phyloP scores from a whole-genome alignment of 2,113 vertebrate genomes.

The Pterocles gutturalis region DNA sequence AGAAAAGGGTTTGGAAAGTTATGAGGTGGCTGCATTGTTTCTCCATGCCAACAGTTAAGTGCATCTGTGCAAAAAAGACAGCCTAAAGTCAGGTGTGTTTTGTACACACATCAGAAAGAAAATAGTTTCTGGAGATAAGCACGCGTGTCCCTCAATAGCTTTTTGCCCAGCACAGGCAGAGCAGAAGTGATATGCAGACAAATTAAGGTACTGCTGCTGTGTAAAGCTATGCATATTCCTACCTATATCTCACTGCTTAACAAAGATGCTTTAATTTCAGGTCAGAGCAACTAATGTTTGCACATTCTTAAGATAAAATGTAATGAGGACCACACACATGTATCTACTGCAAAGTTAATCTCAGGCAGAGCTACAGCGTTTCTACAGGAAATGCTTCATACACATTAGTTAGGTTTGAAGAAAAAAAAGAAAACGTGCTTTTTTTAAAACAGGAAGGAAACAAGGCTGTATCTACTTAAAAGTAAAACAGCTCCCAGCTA shows the following conservation, averaged over 20 bases:
- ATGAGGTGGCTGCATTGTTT: background rate
- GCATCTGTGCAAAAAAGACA: background rate
- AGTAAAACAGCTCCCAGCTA: background rate
- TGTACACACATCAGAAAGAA: background rate
- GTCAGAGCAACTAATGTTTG: background rate
- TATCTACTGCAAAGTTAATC: background rate
- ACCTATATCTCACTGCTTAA: background rate
- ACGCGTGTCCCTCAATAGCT: background rate
- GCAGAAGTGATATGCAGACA: background rate
- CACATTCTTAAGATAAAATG: background rate
- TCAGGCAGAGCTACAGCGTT: background rate
- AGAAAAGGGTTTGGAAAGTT: background rate
- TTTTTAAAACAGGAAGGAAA: background rate
- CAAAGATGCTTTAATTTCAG: background rate
- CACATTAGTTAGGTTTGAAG: background rate
- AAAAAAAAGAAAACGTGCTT: background rate
- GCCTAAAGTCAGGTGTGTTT: background rate
- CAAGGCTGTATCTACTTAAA: background rate
- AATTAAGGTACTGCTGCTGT: background rate
- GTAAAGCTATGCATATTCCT: background rate
- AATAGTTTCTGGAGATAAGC: background rate
- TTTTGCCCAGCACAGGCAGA: background rate
- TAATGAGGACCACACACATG: background rate
- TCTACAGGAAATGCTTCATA: background rate
- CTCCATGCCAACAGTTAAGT: background rate